Evolutionary conservation across 2,113 vertebrate genomes (phyloP).

Genomic region (Scomber japonicus): DNA sequence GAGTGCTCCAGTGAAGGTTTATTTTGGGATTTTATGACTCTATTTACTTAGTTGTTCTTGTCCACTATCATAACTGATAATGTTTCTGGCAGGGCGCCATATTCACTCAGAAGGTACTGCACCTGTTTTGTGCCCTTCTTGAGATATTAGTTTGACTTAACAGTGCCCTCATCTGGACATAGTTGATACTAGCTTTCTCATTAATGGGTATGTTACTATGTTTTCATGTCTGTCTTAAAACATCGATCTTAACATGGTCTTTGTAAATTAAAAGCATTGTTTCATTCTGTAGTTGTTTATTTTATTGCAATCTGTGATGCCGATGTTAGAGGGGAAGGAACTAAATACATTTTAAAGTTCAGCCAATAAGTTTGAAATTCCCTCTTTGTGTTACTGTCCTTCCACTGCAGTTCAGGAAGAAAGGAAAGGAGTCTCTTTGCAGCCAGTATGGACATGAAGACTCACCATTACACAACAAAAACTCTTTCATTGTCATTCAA

Average conservation of each 20-base stretch:
- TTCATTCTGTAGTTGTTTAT: background rate
- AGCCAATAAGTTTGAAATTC: too few species aligned
- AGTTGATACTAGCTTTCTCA: background rate
- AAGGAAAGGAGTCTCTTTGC: too few species aligned
- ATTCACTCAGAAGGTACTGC: background rate
- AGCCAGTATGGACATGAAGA: too few species aligned
- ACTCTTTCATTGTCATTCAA: too few species aligned
- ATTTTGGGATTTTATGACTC: background rate
- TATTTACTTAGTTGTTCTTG: constrained; percentile 4
- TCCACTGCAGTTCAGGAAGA: too few species aligned
- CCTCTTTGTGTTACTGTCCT: too few species aligned
- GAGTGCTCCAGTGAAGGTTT: background rate
- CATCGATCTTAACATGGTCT: background rate
- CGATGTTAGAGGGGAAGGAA: too few species aligned
- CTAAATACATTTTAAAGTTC: too few species aligned
- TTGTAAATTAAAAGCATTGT: background rate
- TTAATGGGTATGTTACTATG: background rate
- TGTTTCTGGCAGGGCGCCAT: background rate
- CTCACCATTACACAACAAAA: too few species aligned
- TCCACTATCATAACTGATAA: background rate
- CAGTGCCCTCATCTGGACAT: constrained; percentile 36
- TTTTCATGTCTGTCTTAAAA: background rate
- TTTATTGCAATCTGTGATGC: too few species aligned
- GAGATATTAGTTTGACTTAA: background rate
- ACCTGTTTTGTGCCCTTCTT: background rate